Conservation (phyloP, 2,888 invertebrate genomes). For the Lithophane socia region DNA sequence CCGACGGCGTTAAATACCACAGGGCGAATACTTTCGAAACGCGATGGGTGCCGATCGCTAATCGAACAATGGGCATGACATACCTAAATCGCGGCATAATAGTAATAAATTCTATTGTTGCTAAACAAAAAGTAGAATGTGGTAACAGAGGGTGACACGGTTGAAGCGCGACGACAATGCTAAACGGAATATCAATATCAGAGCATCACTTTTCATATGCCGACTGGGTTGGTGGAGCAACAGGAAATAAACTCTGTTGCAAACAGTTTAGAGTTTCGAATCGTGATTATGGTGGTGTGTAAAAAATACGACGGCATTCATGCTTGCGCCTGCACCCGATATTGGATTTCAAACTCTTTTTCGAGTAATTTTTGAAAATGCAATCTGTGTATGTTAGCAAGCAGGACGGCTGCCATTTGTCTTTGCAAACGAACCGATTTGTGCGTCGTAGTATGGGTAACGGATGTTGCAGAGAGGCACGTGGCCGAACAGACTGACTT, state of each 20-base stretch:
- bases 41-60: slow-evolving; percentile 79
- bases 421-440: slow-evolving; percentile 89
- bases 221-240: slow-evolving; percentile 60
- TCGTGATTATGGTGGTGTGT: slow-evolving; percentile 49
- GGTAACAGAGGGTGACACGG: slow-evolving; percentile 78
- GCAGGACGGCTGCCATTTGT: slow-evolving; percentile 85
- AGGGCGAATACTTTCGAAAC: slow-evolving; percentile 78
- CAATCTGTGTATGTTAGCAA: slow-evolving; percentile 80
- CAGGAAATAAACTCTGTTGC: slow-evolving; percentile 64
- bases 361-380: slow-evolving; percentile 86
- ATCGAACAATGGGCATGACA: slow-evolving; percentile 86
- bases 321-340: slow-evolving; percentile 73
- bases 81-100: slow-evolving; percentile 73
- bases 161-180: slow-evolving; percentile 78
- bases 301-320: slow-evolving; percentile 74
- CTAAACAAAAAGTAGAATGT: slow-evolving; percentile 78
- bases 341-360: slow-evolving; percentile 85
- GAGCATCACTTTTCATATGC: slow-evolving; percentile 76
- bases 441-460: slow-evolving; percentile 88
- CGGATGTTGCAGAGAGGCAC: slow-evolving; percentile 85
- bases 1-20: slow-evolving; percentile 88
- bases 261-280: slow-evolving; percentile 56
- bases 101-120: slow-evolving; percentile 81
- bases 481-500: slow-evolving; percentile 83
- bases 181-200: slow-evolving; percentile 76